Conservation (phyloP, 2,113 vertebrate genomes). For the Camelus bactrianus region DNA sequence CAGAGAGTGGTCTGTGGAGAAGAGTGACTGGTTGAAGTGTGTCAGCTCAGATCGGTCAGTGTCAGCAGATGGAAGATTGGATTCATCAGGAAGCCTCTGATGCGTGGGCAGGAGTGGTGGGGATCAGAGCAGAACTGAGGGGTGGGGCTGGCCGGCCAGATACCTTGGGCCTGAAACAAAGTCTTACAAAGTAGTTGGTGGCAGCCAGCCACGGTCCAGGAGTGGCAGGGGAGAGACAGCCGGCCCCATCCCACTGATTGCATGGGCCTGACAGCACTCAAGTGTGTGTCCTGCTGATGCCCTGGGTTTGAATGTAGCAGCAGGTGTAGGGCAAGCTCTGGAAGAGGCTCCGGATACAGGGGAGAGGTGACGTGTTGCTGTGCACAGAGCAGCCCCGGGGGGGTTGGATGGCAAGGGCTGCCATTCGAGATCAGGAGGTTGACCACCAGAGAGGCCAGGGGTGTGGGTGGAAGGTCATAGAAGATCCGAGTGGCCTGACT, state of each 20-base stretch:
- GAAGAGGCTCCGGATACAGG: not conserved
- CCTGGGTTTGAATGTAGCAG: not conserved
- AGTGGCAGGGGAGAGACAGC: not conserved
- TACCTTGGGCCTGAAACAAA: not conserved
- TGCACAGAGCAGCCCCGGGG: not conserved
- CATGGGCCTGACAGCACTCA: not conserved
- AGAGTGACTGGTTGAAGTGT: accelerated
- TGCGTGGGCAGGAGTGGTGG: accelerated
- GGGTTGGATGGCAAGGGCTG: accelerated
- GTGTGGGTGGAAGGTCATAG: accelerated
- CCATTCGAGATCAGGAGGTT: accelerated
- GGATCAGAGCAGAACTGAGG: not conserved
- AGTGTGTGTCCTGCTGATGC: not conserved
- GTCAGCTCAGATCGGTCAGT: not conserved
- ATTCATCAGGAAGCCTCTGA: not conserved
- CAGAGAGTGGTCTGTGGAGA: not conserved
- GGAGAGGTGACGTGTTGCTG: not conserved
- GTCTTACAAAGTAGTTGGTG: not conserved
- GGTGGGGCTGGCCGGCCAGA: not conserved
- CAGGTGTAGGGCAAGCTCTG: not conserved
- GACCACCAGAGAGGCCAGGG: not conserved
- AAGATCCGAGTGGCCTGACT: not conserved
- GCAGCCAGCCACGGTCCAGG: not conserved
- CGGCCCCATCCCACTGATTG: not conserved
- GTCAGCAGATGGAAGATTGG: not conserved